A percentile compares a stretch with the other conserved stretches of the same genome.
Conservation (phyloP, 2,797 vertebrate species). For the Squalus acanthias region DNA sequence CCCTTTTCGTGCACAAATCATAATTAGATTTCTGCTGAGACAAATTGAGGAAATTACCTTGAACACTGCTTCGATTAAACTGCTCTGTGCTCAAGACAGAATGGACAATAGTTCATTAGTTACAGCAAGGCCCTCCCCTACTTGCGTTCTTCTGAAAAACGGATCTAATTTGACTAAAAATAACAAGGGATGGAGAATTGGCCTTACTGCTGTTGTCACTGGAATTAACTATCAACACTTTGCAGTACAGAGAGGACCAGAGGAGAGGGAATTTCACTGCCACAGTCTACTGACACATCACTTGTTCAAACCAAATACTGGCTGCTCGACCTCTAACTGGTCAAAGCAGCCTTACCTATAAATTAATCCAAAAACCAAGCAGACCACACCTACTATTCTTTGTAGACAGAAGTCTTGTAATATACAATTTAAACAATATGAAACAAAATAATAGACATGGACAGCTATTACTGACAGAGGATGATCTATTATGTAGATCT, state of each 20-base stretch:
- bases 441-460: background rate
- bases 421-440: background rate
- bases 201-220: conserved; percentile 3
- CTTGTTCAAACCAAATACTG: background rate
- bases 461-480: background rate
- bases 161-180: conserved; percentile 39
- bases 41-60: conserved; percentile 63
- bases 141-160: conserved; percentile 5
- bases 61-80: conserved; percentile 61
- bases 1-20: conserved; percentile 60
- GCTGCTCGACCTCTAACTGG: too few relatives aligned
- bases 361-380: background rate
- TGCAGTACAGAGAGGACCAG: background rate
- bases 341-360: background rate
- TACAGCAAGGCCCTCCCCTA: conserved; percentile 50
- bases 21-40: conserved; percentile 64
- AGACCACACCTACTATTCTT: background rate
- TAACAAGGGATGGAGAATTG: conserved; percentile 30
- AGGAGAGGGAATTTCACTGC: background rate
- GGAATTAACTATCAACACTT: conserved; percentile 29
- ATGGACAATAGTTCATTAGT: conserved; percentile 65
- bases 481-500: background rate
- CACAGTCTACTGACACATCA: background rate
- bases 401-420: background rate
- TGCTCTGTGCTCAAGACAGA: conserved; percentile 48